Percentiles rank a stretch among this genome's conserved stretches.
phyloP scores from a whole-genome alignment of 2,113 vertebrate species.

The Misgurnus anguillicaudatus region DNA sequence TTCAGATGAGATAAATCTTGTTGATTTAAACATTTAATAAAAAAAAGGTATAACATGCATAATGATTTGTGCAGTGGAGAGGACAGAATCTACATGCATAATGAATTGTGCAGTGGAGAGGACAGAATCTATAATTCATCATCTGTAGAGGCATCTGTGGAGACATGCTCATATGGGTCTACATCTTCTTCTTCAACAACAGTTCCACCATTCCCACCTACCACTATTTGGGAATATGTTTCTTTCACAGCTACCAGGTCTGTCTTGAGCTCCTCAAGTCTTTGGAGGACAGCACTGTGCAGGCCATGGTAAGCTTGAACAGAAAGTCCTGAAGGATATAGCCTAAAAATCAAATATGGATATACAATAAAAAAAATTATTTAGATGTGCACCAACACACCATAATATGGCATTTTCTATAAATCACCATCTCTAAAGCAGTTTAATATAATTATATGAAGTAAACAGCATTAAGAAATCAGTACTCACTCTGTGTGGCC shows the following conservation, averaged over 20 bases:
- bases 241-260: constrained; percentile 30
- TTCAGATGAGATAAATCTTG: too few species aligned
- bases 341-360: background rate
- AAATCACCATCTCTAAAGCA: constrained; percentile 3
- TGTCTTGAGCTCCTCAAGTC: constrained; percentile 24
- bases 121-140: constrained; percentile 11
- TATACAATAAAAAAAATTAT: background rate
- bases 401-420: constrained; percentile 4
- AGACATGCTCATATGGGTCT: constrained; percentile 25
- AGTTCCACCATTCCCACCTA: constrained; percentile 8
- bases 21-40: too few species aligned
- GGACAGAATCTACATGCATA: too few species aligned
- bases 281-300: constrained; percentile 32
- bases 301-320: constrained; percentile 28
- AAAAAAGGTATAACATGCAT: too few species aligned
- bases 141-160: constrained; percentile 25
- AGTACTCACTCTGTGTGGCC: constrained; percentile 12
- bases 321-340: constrained; percentile 23
- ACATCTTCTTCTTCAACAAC: constrained; percentile 27
- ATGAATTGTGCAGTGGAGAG: too few species aligned
- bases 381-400: background rate
- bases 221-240: constrained; percentile 8
- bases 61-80: too few species aligned
- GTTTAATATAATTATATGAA: constrained; percentile 6
- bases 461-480: background rate